Evolutionary conservation across 2,797 vertebrate genomes (phyloP), one percentile per base, ranked within the genome.

Genomic region (Danio aesculapii): DNA sequence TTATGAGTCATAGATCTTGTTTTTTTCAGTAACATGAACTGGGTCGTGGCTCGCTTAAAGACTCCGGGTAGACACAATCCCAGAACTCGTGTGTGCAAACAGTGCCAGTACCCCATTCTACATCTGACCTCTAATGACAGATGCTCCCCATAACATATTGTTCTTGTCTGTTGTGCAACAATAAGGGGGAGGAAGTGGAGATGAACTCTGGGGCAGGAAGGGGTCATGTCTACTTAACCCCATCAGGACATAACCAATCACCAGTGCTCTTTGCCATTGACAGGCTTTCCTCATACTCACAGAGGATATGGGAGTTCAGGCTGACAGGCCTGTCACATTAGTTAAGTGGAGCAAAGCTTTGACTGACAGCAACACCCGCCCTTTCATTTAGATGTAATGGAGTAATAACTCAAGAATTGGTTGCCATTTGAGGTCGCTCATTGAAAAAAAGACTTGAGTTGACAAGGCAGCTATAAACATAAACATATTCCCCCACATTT

Each of bases 201-300:
- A 92, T 91, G 92, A 93, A 91, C 92, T 91, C 86, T 71, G 17
- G 92, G 92, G 86, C 91, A 85, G 4, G 0, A 73, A 55, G 83
- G 77, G 94, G 93, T 94, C 93, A 85, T 91, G 92, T 94, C 93
- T 93, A 92, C 93, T 95, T 94, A 94, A 94, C 93, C 88, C 92
- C 84, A 80, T 81, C 85, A 91, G 89, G 89, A 90, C 83, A 87
- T 87, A 84, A 89, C 93, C 92, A 93, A 94, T 94, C 91, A 91
- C 87, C 88, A 91, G 88, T 89, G 90, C 84, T 79, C 69, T 84
- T 77, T 72, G 90, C 88, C 89, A 88, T 87, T 86, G 84, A 88
- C 84, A 84, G 90, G 86, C 91, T 57, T 83, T 39, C 55, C 66
- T 62, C 75, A 67, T 59, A 69, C 61, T 82, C 57, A 50, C 71